A percentile compares a stretch with the other conserved stretches of the same genome.
Evolutionary conservation across 2,113 vertebrate species (phyloP).

Genomic region (Eudyptes chrysolophus): DNA sequence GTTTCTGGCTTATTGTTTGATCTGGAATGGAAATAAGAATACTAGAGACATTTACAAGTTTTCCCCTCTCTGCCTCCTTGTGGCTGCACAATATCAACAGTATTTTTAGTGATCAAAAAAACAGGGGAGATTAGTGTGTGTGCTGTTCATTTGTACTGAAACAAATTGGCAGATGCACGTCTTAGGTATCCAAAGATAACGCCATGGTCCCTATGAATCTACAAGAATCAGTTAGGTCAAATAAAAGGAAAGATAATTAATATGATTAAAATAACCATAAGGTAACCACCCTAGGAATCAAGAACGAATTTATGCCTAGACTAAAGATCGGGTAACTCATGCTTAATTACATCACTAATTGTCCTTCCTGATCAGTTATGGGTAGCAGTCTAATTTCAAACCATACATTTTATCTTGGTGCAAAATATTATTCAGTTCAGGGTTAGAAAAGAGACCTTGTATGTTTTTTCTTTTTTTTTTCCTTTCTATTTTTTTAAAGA

Average conservation of each 20-base stretch:
- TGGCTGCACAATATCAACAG: not conserved
- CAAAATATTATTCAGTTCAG: not conserved
- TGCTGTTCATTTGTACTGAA: not conserved
- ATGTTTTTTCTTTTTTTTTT: fast-evolving
- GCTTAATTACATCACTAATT: not conserved
- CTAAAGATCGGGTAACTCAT: not conserved
- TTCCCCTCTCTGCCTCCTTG: not conserved
- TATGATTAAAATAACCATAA: not conserved
- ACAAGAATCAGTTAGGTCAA: not conserved
- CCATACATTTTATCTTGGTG: not conserved
- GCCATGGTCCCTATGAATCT: not conserved
- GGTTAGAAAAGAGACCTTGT: not conserved
- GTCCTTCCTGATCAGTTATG: not conserved
- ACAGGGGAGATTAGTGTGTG: not conserved
- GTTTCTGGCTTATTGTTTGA: not conserved
- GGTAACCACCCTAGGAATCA: not conserved
- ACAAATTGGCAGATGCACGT: not conserved
- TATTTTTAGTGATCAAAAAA: not conserved
- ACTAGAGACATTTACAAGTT: not conserved
- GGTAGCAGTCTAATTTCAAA: not conserved
- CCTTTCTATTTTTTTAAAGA: not conserved
- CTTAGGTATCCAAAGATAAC: not conserved
- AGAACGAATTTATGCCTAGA: not conserved
- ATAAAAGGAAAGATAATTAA: slow-evolving; percentile 6
- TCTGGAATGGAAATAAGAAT: not conserved